Base-by-base conservation (phyloP, 1,140 invertebrate genomes). In the Neodiprion lecontei region DNA sequence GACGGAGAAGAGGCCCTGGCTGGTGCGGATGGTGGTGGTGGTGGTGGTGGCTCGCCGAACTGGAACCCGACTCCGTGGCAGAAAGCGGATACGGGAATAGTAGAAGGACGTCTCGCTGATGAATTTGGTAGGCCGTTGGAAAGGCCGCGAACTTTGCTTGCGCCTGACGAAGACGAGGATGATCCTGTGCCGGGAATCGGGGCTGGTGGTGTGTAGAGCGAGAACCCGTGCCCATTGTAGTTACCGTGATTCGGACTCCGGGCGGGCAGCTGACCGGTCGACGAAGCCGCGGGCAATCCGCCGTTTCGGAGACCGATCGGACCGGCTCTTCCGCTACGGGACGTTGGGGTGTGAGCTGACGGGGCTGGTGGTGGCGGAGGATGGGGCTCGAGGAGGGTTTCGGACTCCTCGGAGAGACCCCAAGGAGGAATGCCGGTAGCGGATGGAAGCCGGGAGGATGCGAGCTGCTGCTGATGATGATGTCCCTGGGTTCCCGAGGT, bases 191-290 rank as follows among this genome's bases (percentile, higher is more conserved):
- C 85, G 72, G 86, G 82, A 76, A 89, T 88, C 73, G 90, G 89
- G 17, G 88, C 87, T 76, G 91, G 90, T 75, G 90, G 91, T 21
- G 88, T 90, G 81, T 91, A 91, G 50, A 90, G 84, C 61, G 89
- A 87, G 85, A 91, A 91, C 76, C 87, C 88, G 81, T 87, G 85
- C 78, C 89, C 89, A 84, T 90, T 89, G 75, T 87, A 80, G 76
- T 76, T 23, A 48, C 61, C 67, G 83, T 86, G 82, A 82, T 74
- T 89, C 81, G 79, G 86, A 82, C 77, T 83, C 75, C 80, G 83
- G 74, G 82, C 75, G 76, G 84, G 75, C 71, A 85, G 50, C 74
- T 86, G 83, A 72, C 78, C 78, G 80, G 83, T 81, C 76, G 82
- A 67, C 50, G 83, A 75, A 2, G 28, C 28, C 28, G 28, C 28